Percentiles rank a stretch among this genome's conserved stretches.
Evolutionary conservation across 2,888 invertebrate species (phyloP).

Genomic region (Merodon equestris): DNA sequence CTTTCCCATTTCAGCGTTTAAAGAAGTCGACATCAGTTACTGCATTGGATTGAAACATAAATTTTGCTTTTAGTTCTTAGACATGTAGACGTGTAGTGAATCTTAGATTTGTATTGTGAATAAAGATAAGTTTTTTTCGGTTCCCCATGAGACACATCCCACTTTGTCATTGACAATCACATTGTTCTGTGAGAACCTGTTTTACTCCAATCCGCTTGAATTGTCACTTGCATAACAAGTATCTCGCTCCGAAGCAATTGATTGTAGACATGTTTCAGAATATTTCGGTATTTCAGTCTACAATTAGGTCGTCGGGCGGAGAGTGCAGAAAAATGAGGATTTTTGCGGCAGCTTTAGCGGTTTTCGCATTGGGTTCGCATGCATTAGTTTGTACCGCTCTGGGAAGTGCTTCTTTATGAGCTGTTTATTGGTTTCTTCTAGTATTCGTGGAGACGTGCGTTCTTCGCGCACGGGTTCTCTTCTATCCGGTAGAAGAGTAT

Average conservation of each 20-base stretch:
- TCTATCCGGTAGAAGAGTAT: background rate
- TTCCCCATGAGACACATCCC: no score
- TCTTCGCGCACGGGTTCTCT: slow-evolving; percentile 1
- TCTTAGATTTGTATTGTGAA: background rate
- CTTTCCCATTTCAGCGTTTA: slow-evolving; percentile 35
- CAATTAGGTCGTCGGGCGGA: background rate
- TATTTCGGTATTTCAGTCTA: slow-evolving; percentile 12
- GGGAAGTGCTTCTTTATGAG: no score
- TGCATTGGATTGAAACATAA: slow-evolving; percentile 56
- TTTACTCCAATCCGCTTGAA: background rate
- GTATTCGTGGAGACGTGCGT: background rate
- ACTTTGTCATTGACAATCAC: no score
- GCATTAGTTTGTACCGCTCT: no score
- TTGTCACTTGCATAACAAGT: slow-evolving; percentile 1
- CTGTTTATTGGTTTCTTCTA: background rate
- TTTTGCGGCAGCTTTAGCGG: background rate
- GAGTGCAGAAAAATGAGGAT: slow-evolving; percentile 15
- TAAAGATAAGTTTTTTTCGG: no score
- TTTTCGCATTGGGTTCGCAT: slow-evolving; percentile 8
- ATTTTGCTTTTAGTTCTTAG: slow-evolving; percentile 16
- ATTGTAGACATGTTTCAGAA: slow-evolving; percentile 4
- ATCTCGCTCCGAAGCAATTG: background rate
- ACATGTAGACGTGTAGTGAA: no score
- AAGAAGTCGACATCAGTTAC: slow-evolving; percentile 50
- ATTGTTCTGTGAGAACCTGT: background rate